A percentile compares a stretch with the other conserved stretches of the same genome.
Evolutionary conservation across 2,113 vertebrate species (phyloP).

Genomic region (Girardinichthys multiradiatus): DNA sequence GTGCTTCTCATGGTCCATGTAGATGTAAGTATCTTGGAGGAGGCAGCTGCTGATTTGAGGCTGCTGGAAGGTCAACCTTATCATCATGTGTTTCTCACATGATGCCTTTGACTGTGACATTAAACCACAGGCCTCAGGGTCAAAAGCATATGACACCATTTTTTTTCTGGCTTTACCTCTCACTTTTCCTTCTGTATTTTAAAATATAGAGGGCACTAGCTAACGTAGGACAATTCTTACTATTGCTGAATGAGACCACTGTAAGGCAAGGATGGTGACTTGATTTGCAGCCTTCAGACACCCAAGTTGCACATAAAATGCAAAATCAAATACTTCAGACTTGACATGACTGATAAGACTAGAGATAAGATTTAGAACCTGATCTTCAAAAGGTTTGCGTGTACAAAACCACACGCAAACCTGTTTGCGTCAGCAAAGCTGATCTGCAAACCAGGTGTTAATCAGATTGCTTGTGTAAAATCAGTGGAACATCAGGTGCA

Average conservation of each 20-base stretch:
- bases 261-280: slow-evolving; percentile 19
- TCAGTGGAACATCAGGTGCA: too few species aligned
- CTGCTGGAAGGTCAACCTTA: slow-evolving; percentile 54
- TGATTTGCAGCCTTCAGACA: too few species aligned
- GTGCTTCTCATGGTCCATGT: slow-evolving; percentile 43
- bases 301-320: too few species aligned
- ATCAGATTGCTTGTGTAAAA: too few species aligned
- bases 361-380: too few species aligned
- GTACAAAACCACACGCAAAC: too few species aligned
- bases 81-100: slow-evolving; percentile 40
- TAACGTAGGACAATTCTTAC: slow-evolving; percentile 54
- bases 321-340: too few species aligned
- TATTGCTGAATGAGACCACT: slow-evolving; percentile 26
- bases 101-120: slow-evolving; percentile 48
- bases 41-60: slow-evolving; percentile 56
- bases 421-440: too few species aligned
- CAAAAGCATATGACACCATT: slow-evolving; percentile 45
- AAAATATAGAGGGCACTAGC: slow-evolving; percentile 63
- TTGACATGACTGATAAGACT: too few species aligned
- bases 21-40: slow-evolving; percentile 44
- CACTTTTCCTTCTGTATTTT: slow-evolving; percentile 53
- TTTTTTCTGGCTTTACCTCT: slow-evolving; percentile 24
- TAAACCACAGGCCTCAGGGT: slow-evolving; percentile 47
- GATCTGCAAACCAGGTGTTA: too few species aligned
- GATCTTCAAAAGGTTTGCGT: too few species aligned